Conservation (phyloP, 2,888 invertebrate genomes). For the Osedax fenrisi region DNA sequence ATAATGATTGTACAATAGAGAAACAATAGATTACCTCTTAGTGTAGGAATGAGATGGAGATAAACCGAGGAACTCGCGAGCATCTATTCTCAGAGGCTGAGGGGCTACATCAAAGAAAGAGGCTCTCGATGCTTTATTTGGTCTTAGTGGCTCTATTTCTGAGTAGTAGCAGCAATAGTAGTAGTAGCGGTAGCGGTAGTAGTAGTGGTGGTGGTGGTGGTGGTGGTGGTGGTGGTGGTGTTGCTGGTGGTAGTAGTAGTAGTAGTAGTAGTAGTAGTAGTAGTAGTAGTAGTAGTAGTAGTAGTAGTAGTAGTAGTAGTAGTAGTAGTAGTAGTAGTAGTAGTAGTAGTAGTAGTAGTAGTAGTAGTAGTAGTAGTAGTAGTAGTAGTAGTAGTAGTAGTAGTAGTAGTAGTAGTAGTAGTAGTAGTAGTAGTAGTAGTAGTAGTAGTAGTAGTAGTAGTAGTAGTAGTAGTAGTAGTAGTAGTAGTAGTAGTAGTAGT, state of each 20-base stretch:
- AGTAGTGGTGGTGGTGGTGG: background rate
- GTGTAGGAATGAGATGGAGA: background rate
- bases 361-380: background rate
- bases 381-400: background rate
- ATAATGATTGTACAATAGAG: too few relatives aligned
- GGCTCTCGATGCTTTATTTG: too few relatives aligned
- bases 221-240: background rate
- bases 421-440: constrained; percentile 11
- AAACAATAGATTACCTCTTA: background rate
- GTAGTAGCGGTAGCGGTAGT: background rate
- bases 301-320: background rate
- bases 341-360: background rate
- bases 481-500: constrained; percentile 13
- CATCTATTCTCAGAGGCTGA: background rate
- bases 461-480: constrained; percentile 17
- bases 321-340: background rate
- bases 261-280: background rate
- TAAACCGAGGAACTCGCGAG: background rate
- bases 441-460: constrained; percentile 18
- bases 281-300: background rate
- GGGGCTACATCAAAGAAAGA: background rate
- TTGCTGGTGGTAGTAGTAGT: background rate
- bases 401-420: background rate
- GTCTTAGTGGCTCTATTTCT: too few relatives aligned
- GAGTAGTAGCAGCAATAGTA: too few relatives aligned